Conservation (phyloP, 2,113 vertebrate genomes). For the Istiophorus platypterus region DNA sequence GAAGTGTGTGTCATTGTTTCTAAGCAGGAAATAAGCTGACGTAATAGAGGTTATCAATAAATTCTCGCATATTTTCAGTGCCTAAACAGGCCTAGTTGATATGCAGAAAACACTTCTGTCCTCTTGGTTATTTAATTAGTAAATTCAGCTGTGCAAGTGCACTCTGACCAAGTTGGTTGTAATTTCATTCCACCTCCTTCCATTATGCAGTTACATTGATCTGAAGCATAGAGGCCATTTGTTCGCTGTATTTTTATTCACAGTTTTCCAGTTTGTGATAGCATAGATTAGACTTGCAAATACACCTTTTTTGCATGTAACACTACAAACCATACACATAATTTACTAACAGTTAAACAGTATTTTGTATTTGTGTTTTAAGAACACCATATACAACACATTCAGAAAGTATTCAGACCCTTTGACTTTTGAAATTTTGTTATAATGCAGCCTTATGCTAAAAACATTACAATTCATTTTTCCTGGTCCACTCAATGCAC, state of each 20-base stretch:
- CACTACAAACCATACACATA: not conserved
- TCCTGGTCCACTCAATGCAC: too few relatives aligned
- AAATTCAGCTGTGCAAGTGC: not conserved
- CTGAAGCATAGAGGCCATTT: constrained; percentile 13
- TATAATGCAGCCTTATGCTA: too few relatives aligned
- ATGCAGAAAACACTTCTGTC: constrained; percentile 36
- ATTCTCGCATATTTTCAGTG: constrained; percentile 32
- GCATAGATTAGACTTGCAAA: constrained; percentile 8
- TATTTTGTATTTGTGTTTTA: not conserved
- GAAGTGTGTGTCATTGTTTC: not conserved
- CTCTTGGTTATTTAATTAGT: constrained; percentile 33
- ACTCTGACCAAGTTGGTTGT: constrained; percentile 1
- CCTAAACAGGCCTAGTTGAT: constrained; percentile 20
- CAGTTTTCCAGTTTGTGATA: not conserved
- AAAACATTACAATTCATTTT: too few relatives aligned
- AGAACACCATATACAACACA: not conserved
- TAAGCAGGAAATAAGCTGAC: not conserved
- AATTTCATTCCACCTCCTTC: constrained; percentile 3
- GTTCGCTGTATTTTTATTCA: constrained; percentile 21
- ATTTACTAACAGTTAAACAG: not conserved
- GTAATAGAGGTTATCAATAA: constrained; percentile 32
- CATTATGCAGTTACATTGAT: not conserved
- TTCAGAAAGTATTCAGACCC: too few relatives aligned
- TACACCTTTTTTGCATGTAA: constrained; percentile 1
- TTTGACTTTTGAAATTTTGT: too few relatives aligned